phyloP scores from a whole-genome alignment of 2,113 vertebrate genomes.

The Rhombomys opimus region DNA sequence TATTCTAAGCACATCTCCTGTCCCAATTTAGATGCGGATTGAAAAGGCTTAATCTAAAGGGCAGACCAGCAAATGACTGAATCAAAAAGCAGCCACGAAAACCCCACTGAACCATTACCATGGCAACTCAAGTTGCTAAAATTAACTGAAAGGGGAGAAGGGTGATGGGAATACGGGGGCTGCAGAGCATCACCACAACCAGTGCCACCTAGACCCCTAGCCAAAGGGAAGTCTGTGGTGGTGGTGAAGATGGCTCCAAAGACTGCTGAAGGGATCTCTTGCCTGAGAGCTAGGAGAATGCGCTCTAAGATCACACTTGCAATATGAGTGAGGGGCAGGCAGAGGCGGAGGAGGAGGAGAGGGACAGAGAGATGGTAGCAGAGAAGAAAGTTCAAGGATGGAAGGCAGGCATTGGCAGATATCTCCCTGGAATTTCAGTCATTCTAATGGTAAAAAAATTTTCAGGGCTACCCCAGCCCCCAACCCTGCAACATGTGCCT shows the following conservation, averaged over 20 bases:
- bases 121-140: conserved; percentile 85
- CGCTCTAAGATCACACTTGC: not conserved
- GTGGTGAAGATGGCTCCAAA: not conserved
- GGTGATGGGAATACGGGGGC: conserved; percentile 71
- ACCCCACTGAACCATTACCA: conserved; percentile 79
- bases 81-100: conserved; percentile 80
- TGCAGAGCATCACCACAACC: conserved; percentile 64
- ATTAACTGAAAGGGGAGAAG: conserved; percentile 78
- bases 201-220: conserved; percentile 55
- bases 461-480: not conserved
- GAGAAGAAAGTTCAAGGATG: not conserved
- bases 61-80: conserved; percentile 83
- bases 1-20: conserved; percentile 74
- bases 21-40: conserved; percentile 66
- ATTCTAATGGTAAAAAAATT: not conserved
- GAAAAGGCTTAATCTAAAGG: conserved; percentile 79
- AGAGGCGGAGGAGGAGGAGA: too few species aligned
- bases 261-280: not conserved
- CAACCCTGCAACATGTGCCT: fast-evolving
- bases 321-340: not conserved
- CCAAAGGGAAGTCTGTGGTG: conserved; percentile 71
- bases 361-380: too few species aligned
- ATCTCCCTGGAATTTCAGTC: not conserved
- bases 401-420: not conserved
- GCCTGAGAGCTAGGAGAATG: not conserved